These are phyloP conservation scores for Drosophila dives DNA, from an alignment of 2,888 invertebrate species.

Conservation along the genomic window DNA sequence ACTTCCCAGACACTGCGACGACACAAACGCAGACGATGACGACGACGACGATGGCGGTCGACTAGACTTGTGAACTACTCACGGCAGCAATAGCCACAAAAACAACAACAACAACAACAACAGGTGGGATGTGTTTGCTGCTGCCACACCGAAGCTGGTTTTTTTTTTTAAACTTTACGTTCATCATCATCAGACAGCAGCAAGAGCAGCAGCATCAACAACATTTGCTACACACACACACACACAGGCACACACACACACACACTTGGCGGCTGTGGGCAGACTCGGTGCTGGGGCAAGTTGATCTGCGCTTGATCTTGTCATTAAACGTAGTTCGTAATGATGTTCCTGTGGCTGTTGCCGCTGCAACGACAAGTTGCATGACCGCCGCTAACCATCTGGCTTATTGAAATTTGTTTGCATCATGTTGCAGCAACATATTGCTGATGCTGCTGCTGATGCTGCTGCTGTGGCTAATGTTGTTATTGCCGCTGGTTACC, in stretches of 20 bases:
- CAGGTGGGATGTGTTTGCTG: conserved; percentile 74
- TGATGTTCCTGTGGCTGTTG: conserved; percentile 52
- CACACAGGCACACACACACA: conserved; percentile 29
- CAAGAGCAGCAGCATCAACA: conserved; percentile 48
- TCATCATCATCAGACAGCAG: conserved; percentile 68
- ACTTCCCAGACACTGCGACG: conserved; percentile 80
- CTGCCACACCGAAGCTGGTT: conserved; percentile 75
- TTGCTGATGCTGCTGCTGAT: conserved; percentile 28
- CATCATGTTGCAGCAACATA: conserved; percentile 67
- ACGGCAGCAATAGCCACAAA: conserved; percentile 51
- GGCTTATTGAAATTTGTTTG: conserved; percentile 68
- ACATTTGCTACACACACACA: conserved; percentile 58
- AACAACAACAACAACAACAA: conserved; percentile 47
- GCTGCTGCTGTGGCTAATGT: conserved; percentile 34
- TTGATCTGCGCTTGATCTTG: conserved; percentile 82
- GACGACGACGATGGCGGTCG: conserved; percentile 60
- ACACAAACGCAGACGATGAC: conserved; percentile 45
- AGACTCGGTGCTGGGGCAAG: conserved; percentile 47
- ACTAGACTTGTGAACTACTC: conserved; percentile 70
- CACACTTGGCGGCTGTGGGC: conserved; percentile 29
- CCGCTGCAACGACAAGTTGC: conserved; percentile 56
- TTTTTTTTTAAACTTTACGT: conserved; percentile 66
- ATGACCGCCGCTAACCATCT: conserved; percentile 74
- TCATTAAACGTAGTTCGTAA: conserved; percentile 80
- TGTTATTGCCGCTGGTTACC: conserved; percentile 52